These are phyloP conservation scores for Hyalella azteca DNA, from an alignment of 2,888 invertebrate genomes.

Conservation along the genomic window DNA sequence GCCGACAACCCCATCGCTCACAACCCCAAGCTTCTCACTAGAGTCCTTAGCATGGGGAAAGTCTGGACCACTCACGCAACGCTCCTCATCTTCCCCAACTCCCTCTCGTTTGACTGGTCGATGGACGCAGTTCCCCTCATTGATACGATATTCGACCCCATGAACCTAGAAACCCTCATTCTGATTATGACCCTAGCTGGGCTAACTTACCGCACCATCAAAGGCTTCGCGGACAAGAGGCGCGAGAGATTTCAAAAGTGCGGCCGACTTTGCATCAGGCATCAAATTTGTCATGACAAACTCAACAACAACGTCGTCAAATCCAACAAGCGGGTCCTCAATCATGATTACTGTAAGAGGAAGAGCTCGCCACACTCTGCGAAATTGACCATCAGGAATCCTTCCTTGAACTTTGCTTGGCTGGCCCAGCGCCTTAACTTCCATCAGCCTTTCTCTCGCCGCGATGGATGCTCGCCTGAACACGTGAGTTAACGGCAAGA, in stretches of 20 bases:
- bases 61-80: conserved; percentile 89
- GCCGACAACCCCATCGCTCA: conserved; percentile 95
- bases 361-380: background rate
- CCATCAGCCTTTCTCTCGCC: background rate
- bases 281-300: conserved; percentile 28
- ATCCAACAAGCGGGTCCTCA: background rate
- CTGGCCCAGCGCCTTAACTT: too few relatives aligned
- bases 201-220: conserved; percentile 35
- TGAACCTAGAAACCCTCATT: conserved; percentile 76
- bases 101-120: conserved; percentile 97
- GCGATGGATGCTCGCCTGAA: background rate
- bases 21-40: conserved; percentile 77
- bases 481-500: conserved; percentile 30
- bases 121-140: conserved; percentile 92
- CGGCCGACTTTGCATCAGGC: conserved; percentile 12
- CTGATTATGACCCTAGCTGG: conserved; percentile 70
- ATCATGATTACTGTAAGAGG: background rate
- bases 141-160: conserved; percentile 73
- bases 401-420: too few relatives aligned
- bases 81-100: conserved; percentile 83
- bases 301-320: conserved; percentile 30
- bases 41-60: conserved; percentile 87
- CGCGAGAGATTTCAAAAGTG: background rate
- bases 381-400: background rate
- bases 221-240: background rate